Evolutionary conservation across 2,113 vertebrate genomes (phyloP).

Genomic region (Ceuthmochares aereus): DNA sequence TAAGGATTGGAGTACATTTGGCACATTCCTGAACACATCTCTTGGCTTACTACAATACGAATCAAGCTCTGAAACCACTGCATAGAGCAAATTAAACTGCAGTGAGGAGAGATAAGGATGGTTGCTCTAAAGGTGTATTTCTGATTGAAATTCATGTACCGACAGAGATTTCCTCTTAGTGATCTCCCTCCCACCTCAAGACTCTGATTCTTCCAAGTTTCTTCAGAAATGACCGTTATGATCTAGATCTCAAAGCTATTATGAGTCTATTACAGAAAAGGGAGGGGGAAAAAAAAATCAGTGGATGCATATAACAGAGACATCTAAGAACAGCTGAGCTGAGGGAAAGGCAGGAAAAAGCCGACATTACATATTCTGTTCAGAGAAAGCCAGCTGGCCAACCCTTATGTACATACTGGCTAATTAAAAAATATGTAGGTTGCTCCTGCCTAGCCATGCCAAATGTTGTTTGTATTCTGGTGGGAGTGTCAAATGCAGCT

Average conservation of each 20-base stretch:
- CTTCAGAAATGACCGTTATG: neutral
- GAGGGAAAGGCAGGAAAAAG: conserved; percentile 37
- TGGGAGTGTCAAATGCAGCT: neutral
- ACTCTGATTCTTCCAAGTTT: neutral
- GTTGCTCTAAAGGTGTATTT: neutral
- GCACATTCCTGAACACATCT: neutral
- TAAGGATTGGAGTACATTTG: neutral
- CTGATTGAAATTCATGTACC: neutral
- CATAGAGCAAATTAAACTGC: neutral
- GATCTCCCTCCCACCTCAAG: neutral
- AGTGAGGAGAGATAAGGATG: neutral
- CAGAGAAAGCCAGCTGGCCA: conserved; percentile 38
- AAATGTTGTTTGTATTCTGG: conserved; percentile 10
- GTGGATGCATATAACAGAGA: neutral
- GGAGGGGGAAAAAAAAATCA: neutral
- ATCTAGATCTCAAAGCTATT: neutral
- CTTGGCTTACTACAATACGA: neutral
- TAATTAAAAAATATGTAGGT: conserved; percentile 11
- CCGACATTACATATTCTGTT: neutral
- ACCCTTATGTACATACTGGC: neutral
- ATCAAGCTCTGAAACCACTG: neutral
- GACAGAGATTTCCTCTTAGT: neutral
- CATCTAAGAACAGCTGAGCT: neutral
- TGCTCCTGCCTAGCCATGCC: neutral
- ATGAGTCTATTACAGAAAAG: neutral